phyloP scores from a whole-genome alignment of 2,113 vertebrate genomes.

The Upupa epops region DNA sequence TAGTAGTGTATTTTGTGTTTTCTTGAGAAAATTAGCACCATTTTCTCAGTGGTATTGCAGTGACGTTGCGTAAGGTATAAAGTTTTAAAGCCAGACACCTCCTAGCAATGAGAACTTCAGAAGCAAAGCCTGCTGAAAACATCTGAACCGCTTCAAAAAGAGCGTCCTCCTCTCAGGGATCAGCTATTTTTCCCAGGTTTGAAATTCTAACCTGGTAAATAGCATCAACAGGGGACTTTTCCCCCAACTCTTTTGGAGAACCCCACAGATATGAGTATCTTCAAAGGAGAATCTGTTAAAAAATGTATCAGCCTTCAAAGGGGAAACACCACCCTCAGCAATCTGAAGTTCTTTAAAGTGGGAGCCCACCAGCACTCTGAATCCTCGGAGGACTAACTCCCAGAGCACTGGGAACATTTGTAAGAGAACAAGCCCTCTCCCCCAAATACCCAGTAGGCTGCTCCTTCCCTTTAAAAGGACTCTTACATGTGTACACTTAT shows the following conservation, averaged over 20 bases:
- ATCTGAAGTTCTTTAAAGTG: slow-evolving; percentile 78
- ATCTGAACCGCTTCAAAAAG: slow-evolving; percentile 78
- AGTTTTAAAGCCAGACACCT: slow-evolving; percentile 67
- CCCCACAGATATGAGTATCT: slow-evolving; percentile 73
- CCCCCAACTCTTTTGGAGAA: slow-evolving; percentile 71
- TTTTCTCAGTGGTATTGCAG: not conserved
- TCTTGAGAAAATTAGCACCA: not conserved
- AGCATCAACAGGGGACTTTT: slow-evolving; percentile 68
- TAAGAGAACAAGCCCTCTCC: slow-evolving; percentile 64
- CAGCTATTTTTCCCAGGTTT: slow-evolving; percentile 68
- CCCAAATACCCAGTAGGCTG: slow-evolving; percentile 48
- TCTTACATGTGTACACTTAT: slow-evolving; percentile 65
- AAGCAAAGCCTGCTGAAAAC: slow-evolving; percentile 68
- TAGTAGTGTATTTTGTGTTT: not conserved
- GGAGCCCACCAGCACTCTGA: slow-evolving; percentile 73
- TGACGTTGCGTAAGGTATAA: slow-evolving; percentile 9
- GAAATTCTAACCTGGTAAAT: slow-evolving; percentile 75
- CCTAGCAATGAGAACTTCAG: slow-evolving; percentile 70
- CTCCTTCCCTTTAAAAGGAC: slow-evolving; percentile 69
- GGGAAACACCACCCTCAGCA: slow-evolving; percentile 76
- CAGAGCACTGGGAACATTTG: slow-evolving; percentile 67
- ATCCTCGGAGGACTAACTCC: slow-evolving; percentile 67
- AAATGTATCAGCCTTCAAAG: slow-evolving; percentile 80
- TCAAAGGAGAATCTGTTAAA: slow-evolving; percentile 78
- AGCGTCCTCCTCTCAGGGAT: slow-evolving; percentile 68